Percentiles rank a stretch among this genome's conserved stretches.
Conservation (phyloP, 2,113 vertebrate species). For the Tachysurus fulvidraco region DNA sequence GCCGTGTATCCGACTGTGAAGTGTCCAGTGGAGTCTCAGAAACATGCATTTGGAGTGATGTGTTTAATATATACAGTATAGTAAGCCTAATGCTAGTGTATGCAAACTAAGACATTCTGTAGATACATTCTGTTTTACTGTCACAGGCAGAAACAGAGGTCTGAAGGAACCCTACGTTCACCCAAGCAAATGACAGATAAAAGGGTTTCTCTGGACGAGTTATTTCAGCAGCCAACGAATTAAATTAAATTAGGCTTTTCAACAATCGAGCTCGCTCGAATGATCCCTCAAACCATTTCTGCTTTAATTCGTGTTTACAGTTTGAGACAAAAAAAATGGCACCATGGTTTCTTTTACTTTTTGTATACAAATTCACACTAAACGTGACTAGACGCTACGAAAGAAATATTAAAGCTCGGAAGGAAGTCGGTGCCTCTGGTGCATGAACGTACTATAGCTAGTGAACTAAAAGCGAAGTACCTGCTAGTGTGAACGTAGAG, state of each 20-base stretch:
- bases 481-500: conserved; percentile 6
- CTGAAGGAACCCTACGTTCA: conserved; percentile 23
- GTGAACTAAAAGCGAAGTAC: background rate
- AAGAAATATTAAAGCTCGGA: background rate
- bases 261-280: background rate
- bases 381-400: background rate
- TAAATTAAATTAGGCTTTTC: background rate
- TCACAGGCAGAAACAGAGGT: conserved; percentile 47
- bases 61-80: background rate
- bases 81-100: background rate
- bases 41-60: conserved; percentile 31
- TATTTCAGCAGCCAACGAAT: background rate
- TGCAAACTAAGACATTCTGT: conserved; percentile 11
- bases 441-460: background rate
- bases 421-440: background rate
- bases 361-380: background rate
- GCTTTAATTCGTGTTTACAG: background rate
- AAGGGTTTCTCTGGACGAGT: background rate
- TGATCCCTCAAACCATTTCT: background rate
- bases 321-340: background rate
- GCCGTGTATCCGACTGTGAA: conserved; percentile 37
- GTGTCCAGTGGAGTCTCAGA: conserved; percentile 6
- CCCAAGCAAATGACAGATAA: background rate
- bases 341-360: background rate
- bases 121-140: conserved; percentile 40